Conservation (phyloP, 1,140 invertebrate species). For the Zaprionus camerounensis region DNA sequence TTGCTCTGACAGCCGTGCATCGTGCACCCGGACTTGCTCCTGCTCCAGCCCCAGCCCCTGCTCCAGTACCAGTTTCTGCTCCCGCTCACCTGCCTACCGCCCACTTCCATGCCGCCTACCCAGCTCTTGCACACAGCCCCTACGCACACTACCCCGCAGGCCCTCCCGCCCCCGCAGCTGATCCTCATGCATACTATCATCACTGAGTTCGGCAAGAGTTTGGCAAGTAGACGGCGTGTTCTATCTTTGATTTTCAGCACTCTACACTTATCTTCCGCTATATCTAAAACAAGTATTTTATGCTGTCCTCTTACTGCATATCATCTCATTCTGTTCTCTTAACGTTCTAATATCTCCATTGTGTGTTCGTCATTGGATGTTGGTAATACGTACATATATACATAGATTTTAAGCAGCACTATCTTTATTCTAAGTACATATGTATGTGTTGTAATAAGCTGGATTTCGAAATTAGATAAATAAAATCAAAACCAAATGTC, state of each 20-base stretch:
- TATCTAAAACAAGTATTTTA: slow-evolving; percentile 20
- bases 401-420: slow-evolving; percentile 47
- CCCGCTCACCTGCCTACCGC: slow-evolving; percentile 53
- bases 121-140: slow-evolving; percentile 76
- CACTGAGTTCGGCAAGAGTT: slow-evolving; percentile 47
- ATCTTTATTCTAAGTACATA: slow-evolving; percentile 22
- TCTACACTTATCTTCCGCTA: slow-evolving; percentile 13
- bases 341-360: slow-evolving; percentile 38
- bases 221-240: slow-evolving; percentile 24
- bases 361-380: slow-evolving; percentile 66
- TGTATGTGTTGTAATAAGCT: slow-evolving; percentile 21
- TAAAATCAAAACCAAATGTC: slow-evolving; percentile 22
- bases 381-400: slow-evolving; percentile 44
- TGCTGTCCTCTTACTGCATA: slow-evolving; percentile 1
- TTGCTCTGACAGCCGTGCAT: slow-evolving; percentile 56
- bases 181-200: slow-evolving; percentile 71
- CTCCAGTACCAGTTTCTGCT: slow-evolving; percentile 49
- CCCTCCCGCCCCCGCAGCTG: slow-evolving; percentile 42
- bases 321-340: slow-evolving; percentile 15
- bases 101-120: slow-evolving; percentile 77
- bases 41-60: slow-evolving; percentile 47
- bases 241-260: slow-evolving; percentile 19
- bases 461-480: slow-evolving; percentile 17
- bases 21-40: slow-evolving; percentile 50
- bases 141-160: slow-evolving; percentile 61